These are phyloP conservation scores for Yasuhikotakia modesta DNA, from an alignment of 2,797 vertebrate genomes.

Conservation along the genomic window DNA sequence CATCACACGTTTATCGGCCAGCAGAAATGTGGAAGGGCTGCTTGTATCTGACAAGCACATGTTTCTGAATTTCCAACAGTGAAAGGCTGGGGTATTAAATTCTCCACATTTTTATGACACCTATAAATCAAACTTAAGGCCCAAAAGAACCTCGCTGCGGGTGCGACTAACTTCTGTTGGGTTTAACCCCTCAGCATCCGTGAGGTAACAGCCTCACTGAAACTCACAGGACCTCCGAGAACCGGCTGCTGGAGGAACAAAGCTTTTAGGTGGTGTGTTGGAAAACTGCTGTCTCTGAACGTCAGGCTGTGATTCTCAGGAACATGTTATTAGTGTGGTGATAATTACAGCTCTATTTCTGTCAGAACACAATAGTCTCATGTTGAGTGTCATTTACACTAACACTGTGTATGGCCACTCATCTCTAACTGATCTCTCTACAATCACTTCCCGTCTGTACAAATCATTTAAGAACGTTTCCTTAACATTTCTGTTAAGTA, in stretches of 20 bases:
- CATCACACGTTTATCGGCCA: constrained; percentile 32
- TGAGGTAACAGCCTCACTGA: too few relatives aligned
- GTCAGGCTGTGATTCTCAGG: constrained; percentile 37
- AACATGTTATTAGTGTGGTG: constrained; percentile 46
- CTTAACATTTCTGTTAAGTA: too few relatives aligned
- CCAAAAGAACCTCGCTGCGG: constrained; percentile 16
- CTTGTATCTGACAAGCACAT: constrained; percentile 47
- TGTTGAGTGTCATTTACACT: constrained; percentile 53
- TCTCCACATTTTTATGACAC: constrained; percentile 36
- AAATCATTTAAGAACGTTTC: too few relatives aligned
- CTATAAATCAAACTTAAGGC: constrained; percentile 45
- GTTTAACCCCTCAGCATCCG: background rate
- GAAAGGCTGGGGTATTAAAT: constrained; percentile 46
- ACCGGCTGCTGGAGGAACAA: background rate
- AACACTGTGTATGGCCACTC: constrained; percentile 51
- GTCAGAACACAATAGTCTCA: constrained; percentile 44
- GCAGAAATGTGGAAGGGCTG: constrained; percentile 38
- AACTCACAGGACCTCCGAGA: too few relatives aligned
- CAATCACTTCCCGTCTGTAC: constrained; percentile 28
- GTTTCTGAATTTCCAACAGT: constrained; percentile 48
- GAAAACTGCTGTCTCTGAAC: constrained; percentile 1
- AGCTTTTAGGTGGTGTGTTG: background rate
- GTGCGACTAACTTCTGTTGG: background rate
- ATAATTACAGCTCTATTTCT: constrained; percentile 59
- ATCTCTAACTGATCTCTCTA: constrained; percentile 53